These are phyloP conservation scores for Helogale parvula DNA, from an alignment of 2,113 vertebrate species.

Conservation along the genomic window DNA sequence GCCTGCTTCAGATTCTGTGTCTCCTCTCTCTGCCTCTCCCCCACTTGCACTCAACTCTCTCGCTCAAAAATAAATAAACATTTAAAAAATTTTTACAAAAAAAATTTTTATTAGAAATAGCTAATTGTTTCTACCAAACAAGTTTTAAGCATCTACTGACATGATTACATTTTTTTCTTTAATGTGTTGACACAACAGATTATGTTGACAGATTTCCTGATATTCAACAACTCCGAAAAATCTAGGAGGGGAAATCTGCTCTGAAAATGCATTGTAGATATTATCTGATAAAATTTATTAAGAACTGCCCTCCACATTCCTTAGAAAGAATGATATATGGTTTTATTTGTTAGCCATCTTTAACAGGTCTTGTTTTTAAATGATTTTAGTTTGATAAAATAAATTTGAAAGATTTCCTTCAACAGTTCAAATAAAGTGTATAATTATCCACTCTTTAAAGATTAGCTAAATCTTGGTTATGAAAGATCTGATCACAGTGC, in stretches of 20 bases:
- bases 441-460: neutral
- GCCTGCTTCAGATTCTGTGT: too few relatives aligned
- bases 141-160: neutral
- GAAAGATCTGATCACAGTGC: neutral
- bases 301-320: neutral
- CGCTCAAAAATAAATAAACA: too few relatives aligned
- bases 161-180: neutral
- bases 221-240: neutral
- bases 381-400: neutral
- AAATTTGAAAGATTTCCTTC: neutral
- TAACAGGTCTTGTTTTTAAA: neutral
- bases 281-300: neutral
- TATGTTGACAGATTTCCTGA: neutral
- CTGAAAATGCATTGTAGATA: neutral
- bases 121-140: neutral
- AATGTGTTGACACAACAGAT: neutral
- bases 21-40: too few relatives aligned
- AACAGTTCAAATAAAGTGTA: neutral
- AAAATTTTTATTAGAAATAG: neutral
- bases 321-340: neutral
- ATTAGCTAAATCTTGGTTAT: neutral
- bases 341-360: neutral
- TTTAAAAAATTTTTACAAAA: too few relatives aligned
- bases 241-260: neutral
- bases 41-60: too few relatives aligned